Evolutionary conservation across 2,888 invertebrate species (phyloP).

Genomic region (Coelopa pilipes): DNA sequence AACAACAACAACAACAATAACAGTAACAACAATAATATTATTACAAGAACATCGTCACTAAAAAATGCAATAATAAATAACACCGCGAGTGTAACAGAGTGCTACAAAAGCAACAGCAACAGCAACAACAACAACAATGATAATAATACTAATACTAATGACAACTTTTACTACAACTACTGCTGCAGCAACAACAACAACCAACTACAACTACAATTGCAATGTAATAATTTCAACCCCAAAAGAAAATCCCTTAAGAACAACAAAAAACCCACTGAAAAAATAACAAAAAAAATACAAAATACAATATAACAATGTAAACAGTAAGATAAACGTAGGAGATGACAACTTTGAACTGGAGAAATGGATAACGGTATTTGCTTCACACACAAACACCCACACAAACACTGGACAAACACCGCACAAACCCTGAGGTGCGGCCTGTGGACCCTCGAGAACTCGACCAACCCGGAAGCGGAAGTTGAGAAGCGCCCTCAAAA

Average conservation of each 20-base stretch:
- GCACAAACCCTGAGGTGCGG: not conserved
- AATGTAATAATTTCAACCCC: slow-evolving; percentile 32
- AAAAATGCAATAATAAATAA: no score
- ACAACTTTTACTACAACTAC: slow-evolving; percentile 40
- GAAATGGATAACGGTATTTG: slow-evolving; percentile 9
- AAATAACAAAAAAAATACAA: slow-evolving; percentile 36
- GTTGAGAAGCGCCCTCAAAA: slow-evolving; percentile 8
- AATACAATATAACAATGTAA: slow-evolving; percentile 31
- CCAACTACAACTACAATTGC: slow-evolving; percentile 43
- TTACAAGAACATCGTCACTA: slow-evolving; percentile 35
- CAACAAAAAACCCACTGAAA: slow-evolving; percentile 38
- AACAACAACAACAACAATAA: slow-evolving; percentile 41
- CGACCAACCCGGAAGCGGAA: not conserved
- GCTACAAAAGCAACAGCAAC: slow-evolving; percentile 24
- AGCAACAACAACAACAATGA: slow-evolving; percentile 41
- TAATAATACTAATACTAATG: slow-evolving; percentile 5
- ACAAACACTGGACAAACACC: not conserved
- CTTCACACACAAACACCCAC: slow-evolving; percentile 11
- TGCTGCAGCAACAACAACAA: slow-evolving; percentile 43
- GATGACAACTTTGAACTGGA: not conserved
- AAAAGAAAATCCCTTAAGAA: slow-evolving; percentile 34
- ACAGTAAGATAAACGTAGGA: not conserved
- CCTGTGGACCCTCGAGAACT: not conserved
- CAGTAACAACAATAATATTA: slow-evolving; percentile 43
- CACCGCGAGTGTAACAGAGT: not conserved